These are phyloP conservation scores for Allacma fusca DNA, from an alignment of 2,888 invertebrate genomes.

Conservation along the genomic window DNA sequence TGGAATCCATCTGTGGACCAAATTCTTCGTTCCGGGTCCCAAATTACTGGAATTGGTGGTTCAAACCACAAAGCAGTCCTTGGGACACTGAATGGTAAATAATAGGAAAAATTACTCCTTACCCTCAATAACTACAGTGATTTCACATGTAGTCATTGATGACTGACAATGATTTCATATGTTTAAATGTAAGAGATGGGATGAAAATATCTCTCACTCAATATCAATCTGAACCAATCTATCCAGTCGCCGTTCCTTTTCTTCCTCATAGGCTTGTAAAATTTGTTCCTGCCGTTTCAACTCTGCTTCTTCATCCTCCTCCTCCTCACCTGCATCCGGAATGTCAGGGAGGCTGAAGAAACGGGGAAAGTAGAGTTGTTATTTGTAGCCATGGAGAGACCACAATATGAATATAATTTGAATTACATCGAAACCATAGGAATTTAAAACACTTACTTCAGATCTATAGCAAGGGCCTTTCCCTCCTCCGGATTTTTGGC, in stretches of 20 bases:
- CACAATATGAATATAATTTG: not conserved
- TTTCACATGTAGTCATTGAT: too few species aligned
- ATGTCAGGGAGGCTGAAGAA: constrained; percentile 24
- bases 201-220: too few species aligned
- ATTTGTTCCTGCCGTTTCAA: constrained; percentile 28
- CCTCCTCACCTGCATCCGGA: not conserved
- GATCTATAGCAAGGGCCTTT: constrained; percentile 50
- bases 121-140: not conserved
- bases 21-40: constrained; percentile 66
- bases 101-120: not conserved
- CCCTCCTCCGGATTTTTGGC: constrained; percentile 51
- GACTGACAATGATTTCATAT: too few species aligned
- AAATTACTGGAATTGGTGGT: constrained; percentile 75
- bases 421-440: not conserved
- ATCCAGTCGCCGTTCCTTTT: constrained; percentile 41
- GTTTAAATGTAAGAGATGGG: too few species aligned
- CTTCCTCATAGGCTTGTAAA: constrained; percentile 32
- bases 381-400: not conserved
- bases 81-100: constrained; percentile 68
- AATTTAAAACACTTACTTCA: constrained; percentile 55
- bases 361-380: not conserved
- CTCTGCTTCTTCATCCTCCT: not conserved
- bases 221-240: constrained; percentile 48
- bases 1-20: constrained; percentile 80
- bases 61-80: constrained; percentile 79